Evolutionary conservation across 2,888 invertebrate species (phyloP).

Genomic region (Cheilosia scutellata): DNA sequence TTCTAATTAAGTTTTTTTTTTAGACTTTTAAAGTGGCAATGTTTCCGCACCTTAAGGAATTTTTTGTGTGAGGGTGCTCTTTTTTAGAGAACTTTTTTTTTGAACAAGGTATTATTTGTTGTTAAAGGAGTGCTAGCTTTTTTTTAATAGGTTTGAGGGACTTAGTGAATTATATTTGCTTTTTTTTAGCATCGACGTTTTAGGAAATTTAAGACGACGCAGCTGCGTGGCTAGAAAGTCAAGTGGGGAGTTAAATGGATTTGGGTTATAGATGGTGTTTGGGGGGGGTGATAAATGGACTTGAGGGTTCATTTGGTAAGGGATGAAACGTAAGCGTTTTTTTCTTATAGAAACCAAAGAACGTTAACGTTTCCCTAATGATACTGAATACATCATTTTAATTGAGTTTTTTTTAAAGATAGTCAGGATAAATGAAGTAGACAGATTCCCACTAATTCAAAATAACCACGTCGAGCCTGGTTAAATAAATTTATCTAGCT

Average conservation of each 20-base stretch:
- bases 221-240: constrained; percentile 62
- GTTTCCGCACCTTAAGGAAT: constrained; percentile 47
- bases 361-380: not conserved
- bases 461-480: no score
- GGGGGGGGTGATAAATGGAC: constrained; percentile 50
- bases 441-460: no score
- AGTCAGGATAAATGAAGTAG: no score
- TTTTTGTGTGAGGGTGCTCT: constrained; percentile 42
- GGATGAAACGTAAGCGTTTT: constrained; percentile 25
- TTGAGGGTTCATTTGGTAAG: constrained; percentile 23
- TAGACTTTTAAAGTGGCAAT: constrained; percentile 44
- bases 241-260: constrained; percentile 68
- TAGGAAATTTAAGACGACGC: constrained; percentile 60
- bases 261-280: constrained; percentile 40
- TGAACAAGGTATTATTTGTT: not conserved
- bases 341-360: not conserved
- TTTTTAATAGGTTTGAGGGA: constrained; percentile 33
- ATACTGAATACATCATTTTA: not conserved
- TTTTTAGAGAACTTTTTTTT: constrained; percentile 40
- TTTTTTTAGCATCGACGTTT: constrained; percentile 36
- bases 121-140: constrained; percentile 21
- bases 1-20: constrained; percentile 71
- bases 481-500: no score
- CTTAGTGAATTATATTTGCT: constrained; percentile 25
- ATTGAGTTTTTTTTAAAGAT: not conserved